Conservation (phyloP, 1,140 invertebrate genomes). For the Steinernema feltiae region DNA sequence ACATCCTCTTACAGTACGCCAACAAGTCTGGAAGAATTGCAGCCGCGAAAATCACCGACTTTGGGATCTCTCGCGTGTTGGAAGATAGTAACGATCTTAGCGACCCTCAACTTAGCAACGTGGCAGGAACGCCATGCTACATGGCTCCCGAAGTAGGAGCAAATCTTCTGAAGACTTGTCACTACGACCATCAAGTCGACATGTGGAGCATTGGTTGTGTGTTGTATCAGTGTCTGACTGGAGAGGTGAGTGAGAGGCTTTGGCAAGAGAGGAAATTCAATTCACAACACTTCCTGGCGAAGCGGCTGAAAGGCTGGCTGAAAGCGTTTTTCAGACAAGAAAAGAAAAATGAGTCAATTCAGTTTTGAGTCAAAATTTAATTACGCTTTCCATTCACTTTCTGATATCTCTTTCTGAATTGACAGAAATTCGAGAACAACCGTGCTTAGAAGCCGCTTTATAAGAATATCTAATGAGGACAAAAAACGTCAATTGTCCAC, state of each 20-base stretch:
- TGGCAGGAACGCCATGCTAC: conserved; percentile 53
- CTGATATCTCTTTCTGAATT: too few relatives aligned
- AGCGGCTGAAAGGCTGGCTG: too few relatives aligned
- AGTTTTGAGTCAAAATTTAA: too few relatives aligned
- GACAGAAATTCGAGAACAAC: too few relatives aligned
- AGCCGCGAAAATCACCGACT: conserved; percentile 52
- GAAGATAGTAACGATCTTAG: conserved; percentile 25
- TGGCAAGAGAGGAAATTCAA: too few relatives aligned
- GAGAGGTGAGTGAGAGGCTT: conserved; percentile 40
- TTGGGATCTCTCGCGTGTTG: conserved; percentile 48
- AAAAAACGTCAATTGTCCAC: not conserved
- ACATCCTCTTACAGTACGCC: conserved; percentile 45
- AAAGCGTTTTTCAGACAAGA: too few relatives aligned
- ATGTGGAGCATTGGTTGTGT: conserved; percentile 55
- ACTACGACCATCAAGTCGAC: conserved; percentile 50
- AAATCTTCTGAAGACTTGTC: conserved; percentile 42
- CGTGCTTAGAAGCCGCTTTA: too few relatives aligned
- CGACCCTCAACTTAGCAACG: conserved; percentile 46
- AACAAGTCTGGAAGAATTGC: conserved; percentile 26
- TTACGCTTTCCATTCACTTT: too few relatives aligned
- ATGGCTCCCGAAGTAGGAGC: conserved; percentile 56
- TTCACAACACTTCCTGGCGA: too few relatives aligned
- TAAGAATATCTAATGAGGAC: not conserved
- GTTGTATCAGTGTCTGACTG: conserved; percentile 48
- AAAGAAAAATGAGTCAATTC: too few relatives aligned